Evolutionary conservation across 2,113 vertebrate species (phyloP), one percentile per base, ranked within the genome.

Genomic region (Coptodon bakossiorum): DNA sequence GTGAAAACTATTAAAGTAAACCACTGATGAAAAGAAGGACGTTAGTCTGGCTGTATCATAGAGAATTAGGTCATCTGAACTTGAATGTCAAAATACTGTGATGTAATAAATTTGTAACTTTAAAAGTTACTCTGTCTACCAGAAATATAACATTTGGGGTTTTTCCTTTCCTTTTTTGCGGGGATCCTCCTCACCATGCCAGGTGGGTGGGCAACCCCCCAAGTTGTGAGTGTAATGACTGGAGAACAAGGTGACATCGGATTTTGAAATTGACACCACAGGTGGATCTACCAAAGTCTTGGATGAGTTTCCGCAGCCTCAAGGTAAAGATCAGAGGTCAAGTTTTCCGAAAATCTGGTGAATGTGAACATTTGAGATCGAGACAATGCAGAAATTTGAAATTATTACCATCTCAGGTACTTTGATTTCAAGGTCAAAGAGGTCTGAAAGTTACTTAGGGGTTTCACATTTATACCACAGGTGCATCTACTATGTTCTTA

Each of bases 191-290:
- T 34, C 29, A 4, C 29, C 16, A 2, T 61, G 59, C 29, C 5
- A 9, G 57, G 9, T 61, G 22, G 54, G 6, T 2, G 29, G 59
- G 29, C 59, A 61, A 34, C 59, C 59, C 16, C 17, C 29, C 29
- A 61, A 31, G 57, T 34, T 61, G 57, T 17, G 57, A 61, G 57
- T 61, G 57, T 61, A 61, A 34, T 61, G 14, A 61, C 57, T 61
- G 29, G 57, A 61, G 0, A 0, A 19, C 29, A 0, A 19, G 59
- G 16, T 2, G 5, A 61, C 9, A 9, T 34, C 5, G 16, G 57
- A 31, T 19, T 61, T 61, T 61, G 57, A 61, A 34, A 34, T 34
- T 1, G 16, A 61, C 29, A 19, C 57, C 14, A 31, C 12, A 31
- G 57, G 27, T 31, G 57, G 57, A 31, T 61, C 57, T 31, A 0